A percentile compares a stretch with the other conserved stretches of the same genome.
These are phyloP conservation scores for Pyralis farinalis DNA, from an alignment of 2,888 invertebrate genomes.

Conservation along the genomic window DNA sequence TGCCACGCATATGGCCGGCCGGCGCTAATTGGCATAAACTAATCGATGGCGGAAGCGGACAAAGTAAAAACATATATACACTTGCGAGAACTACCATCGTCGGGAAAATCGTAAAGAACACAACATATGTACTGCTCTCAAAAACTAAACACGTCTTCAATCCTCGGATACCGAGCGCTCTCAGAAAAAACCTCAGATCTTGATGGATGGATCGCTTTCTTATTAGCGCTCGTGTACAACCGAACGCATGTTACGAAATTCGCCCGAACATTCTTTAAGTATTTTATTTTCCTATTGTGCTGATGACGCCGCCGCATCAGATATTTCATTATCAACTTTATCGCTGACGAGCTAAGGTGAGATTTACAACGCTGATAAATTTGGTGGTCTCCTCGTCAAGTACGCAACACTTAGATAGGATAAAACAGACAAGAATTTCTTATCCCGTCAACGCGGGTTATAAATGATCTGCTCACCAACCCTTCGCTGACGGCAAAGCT, in stretches of 20 bases:
- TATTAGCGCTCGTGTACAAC: neutral
- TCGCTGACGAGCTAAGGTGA: slow-evolving; percentile 3
- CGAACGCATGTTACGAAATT: slow-evolving; percentile 11
- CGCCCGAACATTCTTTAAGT: slow-evolving; percentile 12
- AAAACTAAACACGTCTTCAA: slow-evolving; percentile 37
- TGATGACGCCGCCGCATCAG: slow-evolving; percentile 3
- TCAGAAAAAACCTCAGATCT: slow-evolving; percentile 31
- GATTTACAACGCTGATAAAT: slow-evolving; percentile 6
- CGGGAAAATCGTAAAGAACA: neutral
- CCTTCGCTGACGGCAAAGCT: slow-evolving; percentile 45
- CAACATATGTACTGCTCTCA: slow-evolving; percentile 11
- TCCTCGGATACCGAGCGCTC: slow-evolving; percentile 24
- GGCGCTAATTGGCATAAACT: too few species aligned
- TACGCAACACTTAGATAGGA: slow-evolving; percentile 38
- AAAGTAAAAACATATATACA: too few species aligned
- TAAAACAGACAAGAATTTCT: slow-evolving; percentile 51
- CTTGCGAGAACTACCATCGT: neutral
- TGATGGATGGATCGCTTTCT: slow-evolving; percentile 42
- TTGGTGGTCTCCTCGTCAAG: slow-evolving; percentile 15
- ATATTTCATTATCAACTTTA: slow-evolving; percentile 6
- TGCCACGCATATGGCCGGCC: too few species aligned
- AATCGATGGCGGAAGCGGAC: too few species aligned
- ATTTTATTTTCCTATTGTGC: slow-evolving; percentile 11
- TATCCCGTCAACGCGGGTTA: slow-evolving; percentile 57
- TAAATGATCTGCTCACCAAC: slow-evolving; percentile 52